These are phyloP conservation scores for Axis porcinus DNA, from an alignment of 2,113 vertebrate genomes.

Conservation along the genomic window DNA sequence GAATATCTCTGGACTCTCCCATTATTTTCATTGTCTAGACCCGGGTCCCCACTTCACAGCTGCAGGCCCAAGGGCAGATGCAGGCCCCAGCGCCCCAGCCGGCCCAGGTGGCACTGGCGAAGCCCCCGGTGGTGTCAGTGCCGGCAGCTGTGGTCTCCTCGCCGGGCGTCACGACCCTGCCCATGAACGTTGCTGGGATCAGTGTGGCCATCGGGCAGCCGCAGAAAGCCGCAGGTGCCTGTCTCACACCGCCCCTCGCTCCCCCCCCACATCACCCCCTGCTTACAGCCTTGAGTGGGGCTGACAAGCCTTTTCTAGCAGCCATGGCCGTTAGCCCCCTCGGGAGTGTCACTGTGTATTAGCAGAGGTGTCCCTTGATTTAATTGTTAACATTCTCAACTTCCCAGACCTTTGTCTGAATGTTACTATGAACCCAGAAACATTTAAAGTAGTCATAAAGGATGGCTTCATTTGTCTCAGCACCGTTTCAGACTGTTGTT, in stretches of 20 bases:
- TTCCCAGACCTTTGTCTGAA: not conserved
- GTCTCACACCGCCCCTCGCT: accelerated
- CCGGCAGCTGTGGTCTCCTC: conserved; percentile 87
- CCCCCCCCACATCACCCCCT: not conserved
- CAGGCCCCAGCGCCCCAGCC: conserved; percentile 82
- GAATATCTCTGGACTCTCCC: not conserved
- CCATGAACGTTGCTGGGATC: conserved; percentile 84
- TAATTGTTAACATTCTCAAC: not conserved
- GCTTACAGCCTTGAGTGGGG: accelerated
- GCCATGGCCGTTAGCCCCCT: accelerated
- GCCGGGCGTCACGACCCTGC: conserved; percentile 86
- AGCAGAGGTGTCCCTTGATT: accelerated
- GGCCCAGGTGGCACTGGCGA: conserved; percentile 89
- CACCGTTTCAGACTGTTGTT: accelerated
- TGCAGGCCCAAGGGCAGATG: conserved; percentile 83
- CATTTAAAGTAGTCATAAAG: accelerated
- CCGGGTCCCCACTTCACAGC: conserved; percentile 78
- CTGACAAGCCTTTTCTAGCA: not conserved
- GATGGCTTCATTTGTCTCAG: not conserved
- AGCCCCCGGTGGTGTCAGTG: conserved; percentile 89
- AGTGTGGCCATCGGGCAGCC: conserved; percentile 87
- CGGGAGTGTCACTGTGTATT: accelerated
- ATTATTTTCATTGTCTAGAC: conserved; percentile 45
- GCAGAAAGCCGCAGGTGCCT: conserved; percentile 83
- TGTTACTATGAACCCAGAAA: not conserved